Evolutionary conservation across 53 echinoderm and acorn worm species (phyloP).

Genomic region (Luidia sarsii): DNA sequence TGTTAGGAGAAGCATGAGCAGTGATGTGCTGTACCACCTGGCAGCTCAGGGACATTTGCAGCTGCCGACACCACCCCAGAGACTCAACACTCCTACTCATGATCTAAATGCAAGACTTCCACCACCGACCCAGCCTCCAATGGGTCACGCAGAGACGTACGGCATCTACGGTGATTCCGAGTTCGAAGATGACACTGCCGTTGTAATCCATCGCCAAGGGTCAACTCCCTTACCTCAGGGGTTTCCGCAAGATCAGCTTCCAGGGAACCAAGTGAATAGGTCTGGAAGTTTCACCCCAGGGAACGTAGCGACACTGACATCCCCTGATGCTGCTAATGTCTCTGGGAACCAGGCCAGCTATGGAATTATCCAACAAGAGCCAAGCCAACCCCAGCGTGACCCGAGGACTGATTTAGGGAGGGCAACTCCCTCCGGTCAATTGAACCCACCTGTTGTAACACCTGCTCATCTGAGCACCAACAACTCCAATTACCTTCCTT

Average conservation of each 20-base stretch:
- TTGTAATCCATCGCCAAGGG: constrained; percentile 6
- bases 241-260: constrained; percentile 1
- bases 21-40: neutral
- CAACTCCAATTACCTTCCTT: neutral
- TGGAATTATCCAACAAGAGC: constrained; percentile 13
- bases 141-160: constrained; percentile 37
- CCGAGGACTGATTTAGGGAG: neutral
- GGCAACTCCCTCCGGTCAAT: neutral
- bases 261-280: constrained; percentile 34
- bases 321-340: constrained; percentile 14
- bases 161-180: constrained; percentile 69
- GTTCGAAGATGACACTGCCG: constrained; percentile 32
- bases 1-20: neutral
- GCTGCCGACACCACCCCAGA: too few species aligned
- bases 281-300: neutral
- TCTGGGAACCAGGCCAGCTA: neutral
- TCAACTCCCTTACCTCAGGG: constrained; percentile 9
- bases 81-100: neutral
- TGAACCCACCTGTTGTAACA: too few species aligned
- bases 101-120: neutral
- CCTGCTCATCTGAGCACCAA: constrained; percentile 1
- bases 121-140: neutral
- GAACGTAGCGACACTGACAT: neutral
- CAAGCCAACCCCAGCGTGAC: neutral
- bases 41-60: neutral